A percentile compares a stretch with the other conserved stretches of the same genome.
phyloP scores from a whole-genome alignment of 2,797 vertebrate species.

The Sebastes steindachneri region DNA sequence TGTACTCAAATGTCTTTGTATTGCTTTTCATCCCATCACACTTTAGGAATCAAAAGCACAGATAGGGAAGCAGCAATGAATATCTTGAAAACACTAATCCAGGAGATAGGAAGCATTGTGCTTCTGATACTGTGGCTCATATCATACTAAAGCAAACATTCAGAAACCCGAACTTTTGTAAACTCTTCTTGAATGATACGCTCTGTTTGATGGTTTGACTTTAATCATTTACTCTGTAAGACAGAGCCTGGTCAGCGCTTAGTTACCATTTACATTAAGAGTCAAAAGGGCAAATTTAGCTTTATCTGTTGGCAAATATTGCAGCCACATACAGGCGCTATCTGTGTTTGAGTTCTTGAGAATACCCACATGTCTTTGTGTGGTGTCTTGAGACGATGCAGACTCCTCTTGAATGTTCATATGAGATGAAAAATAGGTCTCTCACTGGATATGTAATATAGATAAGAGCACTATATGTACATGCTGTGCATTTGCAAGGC shows the following conservation, averaged over 20 bases:
- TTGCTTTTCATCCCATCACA: background rate
- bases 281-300: background rate
- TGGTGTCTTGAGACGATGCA: no score
- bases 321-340: background rate
- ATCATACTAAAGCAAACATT: background rate
- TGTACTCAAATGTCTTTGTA: background rate
- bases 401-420: no score
- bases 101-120: background rate
- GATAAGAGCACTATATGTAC: background rate
- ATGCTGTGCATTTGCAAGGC: background rate
- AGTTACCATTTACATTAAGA: background rate
- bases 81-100: background rate
- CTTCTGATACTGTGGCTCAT: background rate
- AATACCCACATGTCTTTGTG: background rate
- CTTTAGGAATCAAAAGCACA: background rate
- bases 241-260: background rate
- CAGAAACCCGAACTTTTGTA: background rate
- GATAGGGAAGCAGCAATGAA: background rate
- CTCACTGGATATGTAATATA: background rate
- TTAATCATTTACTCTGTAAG: background rate
- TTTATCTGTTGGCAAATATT: constrained; percentile 5
- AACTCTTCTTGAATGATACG: background rate
- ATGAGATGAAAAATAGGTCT: no score
- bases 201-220: background rate
- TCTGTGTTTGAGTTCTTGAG: background rate